A percentile compares a stretch with the other conserved stretches of the same genome.
These are phyloP conservation scores for Scaptomyza parva DNA, from an alignment of 2,888 invertebrate genomes.

Conservation along the genomic window DNA sequence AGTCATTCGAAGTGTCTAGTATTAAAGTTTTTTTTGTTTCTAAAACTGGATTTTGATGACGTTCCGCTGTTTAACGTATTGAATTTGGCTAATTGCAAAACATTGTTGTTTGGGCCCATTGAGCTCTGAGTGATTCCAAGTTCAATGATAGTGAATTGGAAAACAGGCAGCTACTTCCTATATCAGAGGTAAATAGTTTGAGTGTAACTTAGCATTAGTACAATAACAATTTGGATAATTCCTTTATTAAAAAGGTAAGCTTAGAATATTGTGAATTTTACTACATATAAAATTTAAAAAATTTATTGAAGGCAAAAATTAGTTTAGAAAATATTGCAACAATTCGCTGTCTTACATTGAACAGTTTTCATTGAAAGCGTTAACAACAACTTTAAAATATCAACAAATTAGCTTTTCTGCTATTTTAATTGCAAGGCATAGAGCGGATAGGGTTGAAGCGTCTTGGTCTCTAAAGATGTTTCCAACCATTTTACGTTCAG, in stretches of 20 bases:
- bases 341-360: background rate
- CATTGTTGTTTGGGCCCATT: slow-evolving; percentile 27
- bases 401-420: slow-evolving; percentile 10
- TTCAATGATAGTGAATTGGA: background rate
- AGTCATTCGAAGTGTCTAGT: background rate
- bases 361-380: background rate
- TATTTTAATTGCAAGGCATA: slow-evolving; percentile 69
- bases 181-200: background rate
- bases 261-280: background rate
- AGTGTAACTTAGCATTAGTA: background rate
- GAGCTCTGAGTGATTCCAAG: slow-evolving; percentile 4
- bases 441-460: slow-evolving; percentile 69
- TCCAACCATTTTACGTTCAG: slow-evolving; percentile 78
- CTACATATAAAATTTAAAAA: no score
- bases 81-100: slow-evolving; percentile 58
- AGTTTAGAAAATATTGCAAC: background rate
- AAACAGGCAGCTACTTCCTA: background rate
- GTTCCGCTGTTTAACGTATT: slow-evolving; percentile 14
- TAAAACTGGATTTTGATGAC: slow-evolving; percentile 1
- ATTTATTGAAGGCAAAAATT: background rate
- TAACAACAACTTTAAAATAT: background rate
- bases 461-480: slow-evolving; percentile 66
- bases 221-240: background rate
- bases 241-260: background rate
- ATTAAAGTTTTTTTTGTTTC: slow-evolving; percentile 2